Base-by-base conservation (phyloP, 2,797 vertebrate species). In the Pogoniulus pusillus region DNA sequence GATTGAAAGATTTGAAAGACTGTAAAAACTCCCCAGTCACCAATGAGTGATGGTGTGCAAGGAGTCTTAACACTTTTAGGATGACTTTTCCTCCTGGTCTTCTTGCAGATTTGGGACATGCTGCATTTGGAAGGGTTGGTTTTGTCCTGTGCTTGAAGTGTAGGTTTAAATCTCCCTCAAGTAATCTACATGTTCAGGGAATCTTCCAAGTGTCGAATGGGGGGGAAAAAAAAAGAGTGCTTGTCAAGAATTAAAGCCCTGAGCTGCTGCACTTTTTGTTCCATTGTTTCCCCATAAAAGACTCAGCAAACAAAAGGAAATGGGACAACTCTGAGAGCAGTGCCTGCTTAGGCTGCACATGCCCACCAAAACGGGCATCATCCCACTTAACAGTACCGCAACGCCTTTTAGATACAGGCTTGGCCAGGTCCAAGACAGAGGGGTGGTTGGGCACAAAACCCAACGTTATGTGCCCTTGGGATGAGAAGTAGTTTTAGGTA, bases 1-100 rank as follows among this genome's bases (percentile, higher is more conserved):
- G 96, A 96, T 97, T 96, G 96, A 98, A 97, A 97, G 90, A 89
- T 97, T 96, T 97, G 94, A 97, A 97, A 97, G 94, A 81, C 92
- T 94, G 72, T 94, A 97, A 97, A 97, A 96, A 93, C 94, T 97
- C 97, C 94, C 93, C 83, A 87, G 96, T 96, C 96, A 87, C 96
- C 95, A 82, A 74, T 79, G 83, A 97, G 70, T 34, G 16, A 93
- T 93, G 85, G 85, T 58, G 84, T 53, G 81, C 86, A 88, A 96
- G 94, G 92, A 95, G 68, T 68, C 80, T 93, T 90, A 94, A 93
- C 69, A 80, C 89, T 94, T 95, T 96, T 91, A 87, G 94, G 94
- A 75, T 94, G 88, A 94, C 93, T 94, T 94, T 89, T 93, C 45
- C 34, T 91, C 73, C 82, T 94, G 93, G 70, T 93, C 84, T 91